These are phyloP conservation scores for Manacus vitellinus DNA, from an alignment of 2,113 vertebrate genomes.

Conservation along the genomic window DNA sequence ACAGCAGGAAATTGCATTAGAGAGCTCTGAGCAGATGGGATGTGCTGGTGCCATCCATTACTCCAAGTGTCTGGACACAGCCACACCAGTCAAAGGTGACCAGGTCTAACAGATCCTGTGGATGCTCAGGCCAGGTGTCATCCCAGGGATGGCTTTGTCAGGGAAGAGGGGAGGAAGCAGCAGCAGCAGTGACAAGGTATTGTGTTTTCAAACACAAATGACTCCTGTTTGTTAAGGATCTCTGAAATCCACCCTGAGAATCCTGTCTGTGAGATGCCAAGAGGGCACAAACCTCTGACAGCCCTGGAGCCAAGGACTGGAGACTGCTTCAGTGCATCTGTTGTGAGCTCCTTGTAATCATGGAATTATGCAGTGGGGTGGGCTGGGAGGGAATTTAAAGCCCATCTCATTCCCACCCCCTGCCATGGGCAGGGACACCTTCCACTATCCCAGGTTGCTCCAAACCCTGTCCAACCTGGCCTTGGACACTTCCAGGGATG, in stretches of 20 bases:
- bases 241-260: neutral
- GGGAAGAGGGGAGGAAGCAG: neutral
- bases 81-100: neutral
- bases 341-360: neutral
- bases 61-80: neutral
- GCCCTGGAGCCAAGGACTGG: neutral
- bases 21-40: neutral
- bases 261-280: fast-evolving
- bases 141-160: neutral
- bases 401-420: neutral
- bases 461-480: neutral
- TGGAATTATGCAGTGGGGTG: neutral
- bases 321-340: neutral
- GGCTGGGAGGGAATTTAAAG: neutral
- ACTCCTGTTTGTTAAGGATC: neutral
- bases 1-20: neutral
- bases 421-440: neutral
- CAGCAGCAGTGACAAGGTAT: neutral
- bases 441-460: neutral
- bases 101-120: neutral
- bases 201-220: neutral
- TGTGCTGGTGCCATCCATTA: neutral
- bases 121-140: fast-evolving
- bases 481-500: neutral
- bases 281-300: neutral